These are phyloP conservation scores for Atrichornis clamosus DNA, from an alignment of 2,113 vertebrate genomes.

Conservation along the genomic window DNA sequence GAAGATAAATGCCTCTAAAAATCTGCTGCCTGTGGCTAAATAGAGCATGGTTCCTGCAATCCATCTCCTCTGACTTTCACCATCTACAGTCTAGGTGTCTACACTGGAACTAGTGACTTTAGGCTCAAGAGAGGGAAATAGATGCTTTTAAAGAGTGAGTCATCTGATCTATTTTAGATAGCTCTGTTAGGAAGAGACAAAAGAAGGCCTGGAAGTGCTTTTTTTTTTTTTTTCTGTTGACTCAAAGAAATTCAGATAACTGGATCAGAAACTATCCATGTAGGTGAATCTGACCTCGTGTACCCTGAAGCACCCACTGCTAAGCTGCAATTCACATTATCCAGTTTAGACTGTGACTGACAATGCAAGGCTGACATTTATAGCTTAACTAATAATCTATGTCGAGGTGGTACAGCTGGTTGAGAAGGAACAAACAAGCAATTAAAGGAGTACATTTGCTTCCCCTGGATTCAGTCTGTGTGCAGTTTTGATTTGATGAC, in stretches of 20 bases:
- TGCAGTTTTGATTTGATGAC: background rate
- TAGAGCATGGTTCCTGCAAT: background rate
- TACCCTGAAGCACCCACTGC: background rate
- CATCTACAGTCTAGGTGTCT: background rate
- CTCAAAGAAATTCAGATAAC: background rate
- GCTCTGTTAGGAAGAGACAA: background rate
- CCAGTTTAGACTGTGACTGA: background rate
- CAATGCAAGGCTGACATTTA: background rate
- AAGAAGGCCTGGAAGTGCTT: background rate
- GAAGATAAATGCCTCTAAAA: constrained; percentile 12
- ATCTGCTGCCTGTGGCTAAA: background rate
- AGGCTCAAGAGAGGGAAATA: background rate
- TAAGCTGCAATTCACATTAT: background rate
- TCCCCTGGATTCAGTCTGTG: background rate
- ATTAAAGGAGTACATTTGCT: constrained; percentile 18
- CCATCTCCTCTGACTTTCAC: background rate
- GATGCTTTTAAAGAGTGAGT: constrained; percentile 1
- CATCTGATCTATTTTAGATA: constrained; percentile 1
- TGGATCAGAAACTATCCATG: background rate
- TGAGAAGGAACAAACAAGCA: constrained; percentile 9
- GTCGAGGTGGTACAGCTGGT: background rate
- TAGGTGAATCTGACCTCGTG: background rate
- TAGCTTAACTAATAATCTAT: background rate
- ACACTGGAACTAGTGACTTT: background rate
- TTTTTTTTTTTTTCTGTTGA: background rate